These are phyloP conservation scores for Agrenia bidenticulata DNA, from an alignment of 2,888 invertebrate species.

Conservation along the genomic window DNA sequence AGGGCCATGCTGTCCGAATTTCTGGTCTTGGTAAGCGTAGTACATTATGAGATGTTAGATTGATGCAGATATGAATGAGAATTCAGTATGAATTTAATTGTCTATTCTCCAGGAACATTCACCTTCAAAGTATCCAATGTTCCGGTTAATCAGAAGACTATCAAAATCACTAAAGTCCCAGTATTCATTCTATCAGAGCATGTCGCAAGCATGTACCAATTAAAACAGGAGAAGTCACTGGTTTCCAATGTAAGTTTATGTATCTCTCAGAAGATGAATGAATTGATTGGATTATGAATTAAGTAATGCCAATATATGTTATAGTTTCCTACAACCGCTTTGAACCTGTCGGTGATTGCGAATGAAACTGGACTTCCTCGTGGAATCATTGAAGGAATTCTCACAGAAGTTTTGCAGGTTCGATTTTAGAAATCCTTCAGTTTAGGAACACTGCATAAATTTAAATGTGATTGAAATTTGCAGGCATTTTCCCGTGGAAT, in stretches of 20 bases:
- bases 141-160: neutral
- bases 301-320: too few species aligned
- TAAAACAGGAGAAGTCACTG: slow-evolving; percentile 18
- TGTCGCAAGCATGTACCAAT: slow-evolving; percentile 28
- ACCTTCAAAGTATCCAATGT: neutral
- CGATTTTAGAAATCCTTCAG: slow-evolving; percentile 8
- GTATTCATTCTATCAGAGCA: slow-evolving; percentile 28
- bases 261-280: too few species aligned
- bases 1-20: slow-evolving; percentile 40
- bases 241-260: slow-evolving; percentile 26
- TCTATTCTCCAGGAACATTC: slow-evolving; percentile 3
- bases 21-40: slow-evolving; percentile 45
- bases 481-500: slow-evolving; percentile 37
- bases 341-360: slow-evolving; percentile 36
- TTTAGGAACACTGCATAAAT: too few species aligned
- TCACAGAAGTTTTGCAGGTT: slow-evolving; percentile 42
- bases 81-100: too few species aligned
- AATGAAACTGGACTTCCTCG: slow-evolving; percentile 23
- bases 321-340: slow-evolving; percentile 19
- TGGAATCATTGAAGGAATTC: slow-evolving; percentile 40
- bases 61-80: neutral
- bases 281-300: too few species aligned
- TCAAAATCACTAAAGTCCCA: slow-evolving; percentile 24
- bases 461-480: neutral
- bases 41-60: slow-evolving; percentile 24